These are phyloP conservation scores for Epinephelus fuscoguttatus DNA, from an alignment of 2,113 vertebrate species.

Conservation along the genomic window DNA sequence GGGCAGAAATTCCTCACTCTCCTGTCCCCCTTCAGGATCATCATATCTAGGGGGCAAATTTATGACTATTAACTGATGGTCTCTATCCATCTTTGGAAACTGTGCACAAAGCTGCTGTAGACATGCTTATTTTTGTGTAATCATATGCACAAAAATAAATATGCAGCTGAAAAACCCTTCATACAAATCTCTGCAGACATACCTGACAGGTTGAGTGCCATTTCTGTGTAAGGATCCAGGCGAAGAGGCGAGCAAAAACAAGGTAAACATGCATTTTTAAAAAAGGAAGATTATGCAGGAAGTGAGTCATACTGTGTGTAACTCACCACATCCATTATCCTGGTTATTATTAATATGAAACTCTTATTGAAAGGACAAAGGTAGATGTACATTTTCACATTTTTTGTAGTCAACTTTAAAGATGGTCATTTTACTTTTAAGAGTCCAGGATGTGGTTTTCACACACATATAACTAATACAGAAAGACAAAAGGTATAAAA, in stretches of 20 bases:
- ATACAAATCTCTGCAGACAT: slow-evolving; percentile 57
- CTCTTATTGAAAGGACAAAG: background rate
- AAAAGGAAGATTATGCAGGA: slow-evolving; percentile 45
- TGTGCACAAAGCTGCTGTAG: slow-evolving; percentile 3
- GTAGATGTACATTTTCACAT: background rate
- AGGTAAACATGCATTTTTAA: slow-evolving; percentile 82
- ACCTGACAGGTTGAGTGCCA: slow-evolving; percentile 80
- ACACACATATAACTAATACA: slow-evolving; percentile 38
- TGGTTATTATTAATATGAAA: slow-evolving; percentile 4
- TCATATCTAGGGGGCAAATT: slow-evolving; percentile 85
- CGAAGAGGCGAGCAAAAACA: slow-evolving; percentile 70
- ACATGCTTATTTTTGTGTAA: background rate
- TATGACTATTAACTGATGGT: background rate
- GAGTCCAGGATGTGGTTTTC: slow-evolving; percentile 27
- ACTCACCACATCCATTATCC: slow-evolving; percentile 5
- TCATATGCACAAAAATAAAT: slow-evolving; percentile 1
- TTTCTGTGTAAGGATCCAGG: slow-evolving; percentile 79
- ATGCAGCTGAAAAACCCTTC: slow-evolving; percentile 1
- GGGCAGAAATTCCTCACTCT: slow-evolving; percentile 91
- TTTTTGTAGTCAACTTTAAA: background rate
- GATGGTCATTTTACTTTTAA: slow-evolving; percentile 8
- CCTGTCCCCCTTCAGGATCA: slow-evolving; percentile 82
- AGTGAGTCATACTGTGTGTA: slow-evolving; percentile 49
- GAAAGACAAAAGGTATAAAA: slow-evolving; percentile 4
- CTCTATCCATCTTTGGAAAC: background rate